phyloP scores from a whole-genome alignment of 2,113 vertebrate species.

The Strix uralensis region DNA sequence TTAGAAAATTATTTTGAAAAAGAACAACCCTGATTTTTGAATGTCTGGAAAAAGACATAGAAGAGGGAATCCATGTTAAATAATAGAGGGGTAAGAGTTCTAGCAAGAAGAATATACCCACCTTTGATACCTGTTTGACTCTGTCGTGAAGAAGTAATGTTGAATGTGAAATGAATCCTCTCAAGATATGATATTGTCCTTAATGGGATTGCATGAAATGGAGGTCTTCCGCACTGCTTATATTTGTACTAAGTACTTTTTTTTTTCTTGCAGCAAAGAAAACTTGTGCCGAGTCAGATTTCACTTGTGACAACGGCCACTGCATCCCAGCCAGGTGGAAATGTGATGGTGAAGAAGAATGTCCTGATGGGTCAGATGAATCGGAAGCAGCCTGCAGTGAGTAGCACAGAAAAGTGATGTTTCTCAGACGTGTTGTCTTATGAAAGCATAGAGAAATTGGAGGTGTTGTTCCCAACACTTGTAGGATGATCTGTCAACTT shows the following conservation, averaged over 20 bases:
- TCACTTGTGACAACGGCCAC: constrained; percentile 92
- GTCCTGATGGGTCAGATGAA: constrained; percentile 91
- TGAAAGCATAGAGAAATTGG: neutral
- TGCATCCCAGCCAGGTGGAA: constrained; percentile 92
- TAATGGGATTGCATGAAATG: neutral
- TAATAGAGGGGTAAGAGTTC: neutral
- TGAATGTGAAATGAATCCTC: neutral
- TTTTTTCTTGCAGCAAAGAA: constrained; percentile 83
- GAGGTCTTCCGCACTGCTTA: neutral
- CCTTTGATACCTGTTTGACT: neutral
- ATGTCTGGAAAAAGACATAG: neutral
- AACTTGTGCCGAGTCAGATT: constrained; percentile 90
- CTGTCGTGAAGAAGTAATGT: neutral
- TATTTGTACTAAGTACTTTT: neutral
- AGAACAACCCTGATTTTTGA: neutral
- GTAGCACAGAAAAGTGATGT: constrained; percentile 38
- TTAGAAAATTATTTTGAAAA: neutral
- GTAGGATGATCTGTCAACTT: neutral
- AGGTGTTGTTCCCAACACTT: neutral
- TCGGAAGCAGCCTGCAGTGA: constrained; percentile 91
- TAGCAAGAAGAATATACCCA: neutral
- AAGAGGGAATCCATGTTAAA: neutral
- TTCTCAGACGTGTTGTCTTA: neutral
- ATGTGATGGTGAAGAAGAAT: constrained; percentile 94
- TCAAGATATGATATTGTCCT: rapidly evolving